Conservation (phyloP, 2,888 invertebrate genomes). For the Drosophila nigritarsus region DNA sequence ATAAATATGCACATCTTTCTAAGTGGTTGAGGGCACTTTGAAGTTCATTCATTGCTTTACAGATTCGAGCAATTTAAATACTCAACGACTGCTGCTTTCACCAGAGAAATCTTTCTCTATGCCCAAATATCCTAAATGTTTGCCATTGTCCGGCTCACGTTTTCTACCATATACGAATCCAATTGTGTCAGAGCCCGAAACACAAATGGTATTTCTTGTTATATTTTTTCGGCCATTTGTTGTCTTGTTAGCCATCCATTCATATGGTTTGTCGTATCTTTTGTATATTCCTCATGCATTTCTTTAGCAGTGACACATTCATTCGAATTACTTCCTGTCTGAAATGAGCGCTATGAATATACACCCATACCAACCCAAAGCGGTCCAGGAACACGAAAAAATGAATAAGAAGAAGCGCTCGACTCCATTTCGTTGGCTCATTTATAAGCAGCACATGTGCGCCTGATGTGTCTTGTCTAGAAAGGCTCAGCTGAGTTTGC, state of each 20-base stretch:
- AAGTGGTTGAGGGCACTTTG: neutral
- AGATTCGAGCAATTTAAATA: conserved; percentile 4
- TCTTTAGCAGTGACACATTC: conserved; percentile 68
- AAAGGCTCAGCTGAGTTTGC: conserved; percentile 54
- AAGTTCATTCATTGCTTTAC: neutral
- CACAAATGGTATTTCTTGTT: conserved; percentile 28
- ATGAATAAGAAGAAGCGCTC: conserved; percentile 29
- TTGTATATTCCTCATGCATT: conserved; percentile 52
- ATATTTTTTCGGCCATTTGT: conserved; percentile 40
- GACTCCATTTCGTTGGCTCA: conserved; percentile 62
- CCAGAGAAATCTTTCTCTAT: conserved; percentile 26
- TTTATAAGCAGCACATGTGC: conserved; percentile 74
- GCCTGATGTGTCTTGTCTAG: conserved; percentile 61
- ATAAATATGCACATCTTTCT: neutral
- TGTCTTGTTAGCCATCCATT: conserved; percentile 42
- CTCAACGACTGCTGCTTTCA: conserved; percentile 21
- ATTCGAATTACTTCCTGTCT: conserved; percentile 72
- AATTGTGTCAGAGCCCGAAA: conserved; percentile 33
- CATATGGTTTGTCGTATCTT: conserved; percentile 26
- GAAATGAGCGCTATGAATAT: conserved; percentile 29
- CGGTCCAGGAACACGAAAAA: conserved; percentile 23
- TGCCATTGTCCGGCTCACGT: conserved; percentile 24
- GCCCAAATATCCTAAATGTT: conserved; percentile 28
- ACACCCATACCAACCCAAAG: neutral
- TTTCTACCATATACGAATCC: conserved; percentile 29